Evolutionary conservation across 1,140 invertebrate species (phyloP).

Genomic region (Atta colombica): DNA sequence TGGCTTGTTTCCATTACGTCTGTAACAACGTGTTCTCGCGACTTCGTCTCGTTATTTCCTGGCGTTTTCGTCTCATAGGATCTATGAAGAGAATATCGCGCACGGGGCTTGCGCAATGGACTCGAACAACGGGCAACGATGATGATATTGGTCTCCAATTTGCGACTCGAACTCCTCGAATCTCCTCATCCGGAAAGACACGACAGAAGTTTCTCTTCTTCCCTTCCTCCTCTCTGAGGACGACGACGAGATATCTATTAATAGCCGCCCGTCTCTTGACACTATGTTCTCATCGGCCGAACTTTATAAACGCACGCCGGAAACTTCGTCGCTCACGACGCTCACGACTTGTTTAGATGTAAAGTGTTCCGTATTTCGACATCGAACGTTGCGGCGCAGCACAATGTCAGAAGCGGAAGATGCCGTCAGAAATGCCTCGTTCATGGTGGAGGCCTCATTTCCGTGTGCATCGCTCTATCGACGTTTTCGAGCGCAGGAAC

Average conservation of each 20-base stretch:
- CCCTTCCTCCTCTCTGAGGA: not conserved
- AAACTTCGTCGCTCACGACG: conserved; percentile 39
- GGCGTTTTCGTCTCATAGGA: conserved; percentile 59
- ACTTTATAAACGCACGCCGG: conserved; percentile 60
- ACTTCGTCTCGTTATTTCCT: conserved; percentile 72
- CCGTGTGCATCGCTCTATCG: conserved; percentile 56
- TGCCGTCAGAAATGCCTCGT: conserved; percentile 38
- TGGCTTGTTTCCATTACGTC: conserved; percentile 68
- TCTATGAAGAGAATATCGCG: not conserved
- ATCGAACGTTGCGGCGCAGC: conserved; percentile 29
- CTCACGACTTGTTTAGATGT: conserved; percentile 51
- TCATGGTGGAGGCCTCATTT: conserved; percentile 64
- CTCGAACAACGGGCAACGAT: conserved; percentile 39
- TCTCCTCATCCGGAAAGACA: conserved; percentile 45
- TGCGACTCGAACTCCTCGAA: conserved; percentile 57
- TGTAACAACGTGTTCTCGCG: conserved; percentile 69
- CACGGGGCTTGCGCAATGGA: not conserved
- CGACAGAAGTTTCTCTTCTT: conserved; percentile 37
- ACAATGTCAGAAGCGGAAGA: conserved; percentile 59
- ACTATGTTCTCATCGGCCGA: conserved; percentile 34
- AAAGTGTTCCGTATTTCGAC: conserved; percentile 35
- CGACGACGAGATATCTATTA: conserved; percentile 35
- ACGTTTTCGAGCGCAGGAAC: conserved; percentile 44
- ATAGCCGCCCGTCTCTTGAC: conserved; percentile 12
- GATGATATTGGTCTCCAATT: conserved; percentile 65